Evolutionary conservation across 2,888 invertebrate genomes (phyloP).

Genomic region (Lacanobia oleracea): DNA sequence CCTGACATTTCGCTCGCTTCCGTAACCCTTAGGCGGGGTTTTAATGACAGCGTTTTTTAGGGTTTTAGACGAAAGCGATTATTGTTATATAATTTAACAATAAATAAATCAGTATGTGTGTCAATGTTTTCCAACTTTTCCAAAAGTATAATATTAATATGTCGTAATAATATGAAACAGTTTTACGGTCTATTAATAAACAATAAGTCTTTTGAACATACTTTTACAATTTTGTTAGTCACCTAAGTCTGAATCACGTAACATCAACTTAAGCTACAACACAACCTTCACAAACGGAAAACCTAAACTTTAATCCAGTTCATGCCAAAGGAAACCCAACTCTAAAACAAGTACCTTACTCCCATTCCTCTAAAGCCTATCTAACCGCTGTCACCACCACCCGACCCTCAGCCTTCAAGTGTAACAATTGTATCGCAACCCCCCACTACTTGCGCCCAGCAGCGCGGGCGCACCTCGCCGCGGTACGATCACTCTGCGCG

Average conservation of each 20-base stretch:
- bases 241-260: slow-evolving; percentile 7
- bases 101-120: no score
- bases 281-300: slow-evolving; percentile 30
- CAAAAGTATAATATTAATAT: no score
- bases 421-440: slow-evolving; percentile 75
- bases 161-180: no score
- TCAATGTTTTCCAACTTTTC: no score
- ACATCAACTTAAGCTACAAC: slow-evolving; percentile 7
- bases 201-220: no score
- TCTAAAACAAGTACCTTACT: slow-evolving; percentile 36
- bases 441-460: slow-evolving; percentile 73
- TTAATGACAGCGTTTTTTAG: slow-evolving; percentile 45
- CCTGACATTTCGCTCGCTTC: slow-evolving; percentile 85
- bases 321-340: slow-evolving; percentile 34
- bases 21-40: slow-evolving; percentile 73
- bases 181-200: no score
- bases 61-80: slow-evolving; percentile 9
- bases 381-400: slow-evolving; percentile 58
- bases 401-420: slow-evolving; percentile 71
- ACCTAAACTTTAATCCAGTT: neutral
- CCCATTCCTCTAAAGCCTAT: slow-evolving; percentile 42
- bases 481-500: slow-evolving; percentile 78
- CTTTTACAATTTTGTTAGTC: no score
- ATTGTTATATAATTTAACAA: neutral
- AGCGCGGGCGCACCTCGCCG: slow-evolving; percentile 61